Percentiles rank a stretch among this genome's conserved stretches.
phyloP scores from a whole-genome alignment of 2,113 vertebrate species.

The Hypanus sabinus region DNA sequence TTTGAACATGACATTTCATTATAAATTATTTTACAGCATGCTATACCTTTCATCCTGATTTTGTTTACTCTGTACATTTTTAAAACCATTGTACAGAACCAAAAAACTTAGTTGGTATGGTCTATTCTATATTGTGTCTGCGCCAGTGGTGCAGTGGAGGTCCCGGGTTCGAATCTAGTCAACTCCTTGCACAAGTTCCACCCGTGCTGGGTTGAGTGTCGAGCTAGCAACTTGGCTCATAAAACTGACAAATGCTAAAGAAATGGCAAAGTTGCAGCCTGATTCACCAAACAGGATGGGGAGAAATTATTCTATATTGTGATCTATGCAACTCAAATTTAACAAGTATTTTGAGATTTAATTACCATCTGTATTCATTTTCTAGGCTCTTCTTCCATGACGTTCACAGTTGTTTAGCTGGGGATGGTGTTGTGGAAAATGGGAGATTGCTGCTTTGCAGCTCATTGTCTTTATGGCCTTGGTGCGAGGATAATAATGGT shows the following conservation, averaged over 20 bases:
- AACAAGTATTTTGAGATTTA: background rate
- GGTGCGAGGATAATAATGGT: background rate
- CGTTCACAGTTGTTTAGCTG: background rate
- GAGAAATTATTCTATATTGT: background rate
- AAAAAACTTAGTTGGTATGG: background rate
- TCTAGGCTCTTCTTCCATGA: background rate
- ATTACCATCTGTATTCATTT: background rate
- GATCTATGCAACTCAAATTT: background rate
- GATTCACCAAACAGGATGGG: too few relatives aligned
- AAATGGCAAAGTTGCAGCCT: too few relatives aligned
- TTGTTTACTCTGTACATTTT: background rate
- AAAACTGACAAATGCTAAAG: too few relatives aligned
- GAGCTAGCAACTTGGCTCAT: too few relatives aligned
- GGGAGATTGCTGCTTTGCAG: background rate
- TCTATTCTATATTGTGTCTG: too few relatives aligned
- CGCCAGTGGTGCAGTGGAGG: too few relatives aligned
- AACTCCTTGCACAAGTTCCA: too few relatives aligned
- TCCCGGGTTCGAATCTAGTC: too few relatives aligned
- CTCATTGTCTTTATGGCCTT: background rate
- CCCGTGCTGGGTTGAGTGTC: too few relatives aligned
- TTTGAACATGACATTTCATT: background rate
- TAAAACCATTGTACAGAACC: background rate
- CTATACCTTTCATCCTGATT: background rate
- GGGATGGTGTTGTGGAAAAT: background rate
- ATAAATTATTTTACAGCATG: background rate